Base-by-base conservation (phyloP, 2,797 vertebrate genomes). In the Gobionotothen gibberifrons region DNA sequence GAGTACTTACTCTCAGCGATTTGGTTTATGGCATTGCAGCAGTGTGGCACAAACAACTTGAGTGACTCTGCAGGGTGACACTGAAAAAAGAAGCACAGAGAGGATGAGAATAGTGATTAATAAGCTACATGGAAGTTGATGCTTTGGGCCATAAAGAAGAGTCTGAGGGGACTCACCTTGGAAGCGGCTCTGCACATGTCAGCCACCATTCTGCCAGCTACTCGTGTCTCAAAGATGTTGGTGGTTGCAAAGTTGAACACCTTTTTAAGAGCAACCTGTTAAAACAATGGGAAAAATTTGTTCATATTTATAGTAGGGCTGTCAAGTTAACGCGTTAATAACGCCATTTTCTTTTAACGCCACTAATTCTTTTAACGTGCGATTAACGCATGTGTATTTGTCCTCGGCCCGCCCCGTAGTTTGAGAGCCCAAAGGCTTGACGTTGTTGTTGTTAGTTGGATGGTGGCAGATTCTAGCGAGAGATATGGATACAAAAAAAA, bases 161-260 rank as follows among this genome's bases (percentile, higher is more conserved):
- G 40, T 22, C 7, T 8, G 12, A 44, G 55, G 2, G 17, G 14
- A 56, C 93, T 90, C 67, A 98, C 98, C 93, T 99, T 99, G 48
- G 97, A 91, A 71, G 98, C 95, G 81, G 98, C 98, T 85, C 97
- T 94, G 92, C 98, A 99, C 96, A 99, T 98, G 85, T 98, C 97
- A 0, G 98, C 96, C 74, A 98, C 98, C 98, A 99, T 99, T 66
- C 97, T 96, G 48, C 98, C 98, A 54, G 98, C 93, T 47, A 99
- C 97, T 77, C 96, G 97, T 0, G 98, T 99, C 94, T 99, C 98
- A 93, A 99, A 99, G 92, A 99, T 98, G 89, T 98, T 98, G 46
- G 96, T 98, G 68, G 97, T 91, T 65, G 98, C 97, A 88, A 98
- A 99, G 92, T 96, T 98, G 84, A 97, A 99, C 70, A 98, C 96